Conservation (phyloP, 2,113 vertebrate species). For the Pluvianellus socialis region DNA sequence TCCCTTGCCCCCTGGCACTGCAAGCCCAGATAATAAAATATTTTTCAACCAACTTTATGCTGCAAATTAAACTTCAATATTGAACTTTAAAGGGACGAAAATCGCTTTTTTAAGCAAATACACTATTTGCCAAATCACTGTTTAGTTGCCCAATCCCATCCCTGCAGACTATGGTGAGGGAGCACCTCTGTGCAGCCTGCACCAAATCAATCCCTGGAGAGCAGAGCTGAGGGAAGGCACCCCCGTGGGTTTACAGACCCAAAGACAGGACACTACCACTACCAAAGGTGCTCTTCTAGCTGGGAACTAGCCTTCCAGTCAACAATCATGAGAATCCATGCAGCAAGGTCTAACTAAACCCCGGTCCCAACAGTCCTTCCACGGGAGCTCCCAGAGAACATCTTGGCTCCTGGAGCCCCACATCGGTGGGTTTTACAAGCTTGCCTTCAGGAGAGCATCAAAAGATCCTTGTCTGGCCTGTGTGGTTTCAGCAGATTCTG, state of each 20-base stretch:
- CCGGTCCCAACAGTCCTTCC: background rate
- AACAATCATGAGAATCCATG: background rate
- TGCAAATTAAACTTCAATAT: background rate
- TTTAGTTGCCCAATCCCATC: background rate
- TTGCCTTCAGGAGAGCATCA: background rate
- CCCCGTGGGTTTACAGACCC: background rate
- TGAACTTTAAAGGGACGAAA: background rate
- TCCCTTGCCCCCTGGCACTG: background rate
- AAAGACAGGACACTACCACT: background rate
- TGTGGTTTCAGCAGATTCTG: background rate
- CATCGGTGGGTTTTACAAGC: background rate
- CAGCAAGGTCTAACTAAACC: background rate
- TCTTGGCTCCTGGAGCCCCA: background rate
- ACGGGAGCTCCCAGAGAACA: background rate
- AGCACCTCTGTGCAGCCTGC: background rate
- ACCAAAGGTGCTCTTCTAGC: background rate
- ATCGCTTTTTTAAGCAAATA: background rate
- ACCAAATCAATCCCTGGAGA: background rate
- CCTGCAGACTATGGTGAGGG: background rate
- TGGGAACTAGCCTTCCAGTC: background rate
- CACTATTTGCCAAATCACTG: background rate
- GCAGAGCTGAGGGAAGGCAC: background rate
- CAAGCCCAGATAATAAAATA: background rate
- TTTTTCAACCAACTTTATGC: background rate
- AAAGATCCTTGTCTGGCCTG: background rate